Percentiles rank a stretch among this genome's conserved stretches.
Evolutionary conservation across 2,888 invertebrate species (phyloP).

Genomic region (Adineta ricciae): DNA sequence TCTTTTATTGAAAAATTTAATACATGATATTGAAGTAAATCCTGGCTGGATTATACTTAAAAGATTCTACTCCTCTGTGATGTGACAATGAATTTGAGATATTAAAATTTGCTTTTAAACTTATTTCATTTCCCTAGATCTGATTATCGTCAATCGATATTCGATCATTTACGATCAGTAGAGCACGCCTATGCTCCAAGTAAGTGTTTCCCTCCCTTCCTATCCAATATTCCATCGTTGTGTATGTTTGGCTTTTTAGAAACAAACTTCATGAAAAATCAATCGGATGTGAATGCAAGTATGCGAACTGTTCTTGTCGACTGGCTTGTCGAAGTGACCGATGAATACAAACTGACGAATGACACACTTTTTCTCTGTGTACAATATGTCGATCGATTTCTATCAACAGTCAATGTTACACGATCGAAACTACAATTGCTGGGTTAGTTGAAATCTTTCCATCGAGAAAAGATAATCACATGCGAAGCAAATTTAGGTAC

Average conservation of each 20-base stretch:
- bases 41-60: too few species aligned
- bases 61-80: too few species aligned
- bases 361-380: slow-evolving; percentile 86
- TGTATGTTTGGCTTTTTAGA: slow-evolving; percentile 40
- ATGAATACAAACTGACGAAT: slow-evolving; percentile 75
- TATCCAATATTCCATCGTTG: background rate
- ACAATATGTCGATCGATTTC: slow-evolving; percentile 83
- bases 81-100: too few species aligned
- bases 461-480: background rate
- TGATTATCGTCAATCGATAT: background rate
- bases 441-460: background rate
- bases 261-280: slow-evolving; percentile 79
- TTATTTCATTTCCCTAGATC: background rate
- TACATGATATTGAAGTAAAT: too few species aligned
- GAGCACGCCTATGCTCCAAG: background rate
- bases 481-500: slow-evolving; percentile 58
- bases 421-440: slow-evolving; percentile 77
- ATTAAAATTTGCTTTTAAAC: too few species aligned
- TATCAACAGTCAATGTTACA: slow-evolving; percentile 86
- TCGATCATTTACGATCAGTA: background rate
- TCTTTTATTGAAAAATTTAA: too few species aligned
- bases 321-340: slow-evolving; percentile 91
- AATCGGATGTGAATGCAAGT: slow-evolving; percentile 76
- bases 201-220: background rate
- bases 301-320: slow-evolving; percentile 91